Evolutionary conservation across 2,113 vertebrate species (phyloP), one percentile per base, ranked within the genome.

Genomic region (Leucosticte australis): DNA sequence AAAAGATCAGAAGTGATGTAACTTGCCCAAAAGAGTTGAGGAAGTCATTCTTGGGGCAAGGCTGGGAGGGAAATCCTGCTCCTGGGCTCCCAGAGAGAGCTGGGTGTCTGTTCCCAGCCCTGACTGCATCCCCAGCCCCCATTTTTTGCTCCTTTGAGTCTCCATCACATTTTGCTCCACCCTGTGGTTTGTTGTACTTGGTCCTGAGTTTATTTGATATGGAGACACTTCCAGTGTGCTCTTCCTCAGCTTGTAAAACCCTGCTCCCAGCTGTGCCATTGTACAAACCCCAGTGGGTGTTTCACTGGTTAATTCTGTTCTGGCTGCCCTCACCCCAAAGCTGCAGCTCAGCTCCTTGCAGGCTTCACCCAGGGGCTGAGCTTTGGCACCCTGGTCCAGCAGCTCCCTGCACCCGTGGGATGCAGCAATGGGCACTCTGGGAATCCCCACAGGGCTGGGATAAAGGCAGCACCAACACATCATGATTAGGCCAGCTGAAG

Each of bases 31-130:
- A 85, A 59, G 31, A 46, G 12, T 5, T 28, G n/a, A 71, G 13
- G 78, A 79, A 76, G 13, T 42, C 5, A 41, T 27, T 23, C 24
- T 8, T 1, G 0, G 20, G 28, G 19, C 3, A 64, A 50, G 47
- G 47, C 3, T 3, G 2, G 47, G 35, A 65, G 19, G n/a, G 5
- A 42, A 78, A 44, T 12, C 27, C 44, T 70, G 16, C 1, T 63
- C 16, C 77, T 3, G 6, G 63, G 13, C 7, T 80, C 44, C 19
- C 2, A 3, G 52, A 30, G 19, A 1, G 1, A 41, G n/a, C 13
- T 33, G 16, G 19, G 22, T 64, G 23, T 26, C 31, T 33, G 19
- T 39, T 26, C 55, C 35, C 10, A 8, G 15, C 6, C 13, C 41
- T 73, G 41, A 9, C 35, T 14, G 11, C 30, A 62, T 19, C 15